Evolutionary conservation across 2,888 invertebrate genomes (phyloP).

Genomic region (Opisthograptis luteolata): DNA sequence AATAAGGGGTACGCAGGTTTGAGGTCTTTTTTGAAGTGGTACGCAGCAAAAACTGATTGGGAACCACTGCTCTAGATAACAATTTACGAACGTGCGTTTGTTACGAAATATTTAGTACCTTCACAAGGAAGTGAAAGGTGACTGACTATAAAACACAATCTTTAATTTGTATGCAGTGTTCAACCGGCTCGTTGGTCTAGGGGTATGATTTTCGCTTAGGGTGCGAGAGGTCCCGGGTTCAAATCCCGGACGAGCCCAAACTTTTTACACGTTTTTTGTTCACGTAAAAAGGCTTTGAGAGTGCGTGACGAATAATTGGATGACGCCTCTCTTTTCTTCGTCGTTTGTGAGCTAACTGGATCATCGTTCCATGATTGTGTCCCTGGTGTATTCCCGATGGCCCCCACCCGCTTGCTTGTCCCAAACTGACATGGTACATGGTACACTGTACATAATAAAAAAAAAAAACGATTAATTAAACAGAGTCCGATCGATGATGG

Average conservation of each 20-base stretch:
- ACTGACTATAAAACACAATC: background rate
- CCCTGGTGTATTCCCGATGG: too few species aligned
- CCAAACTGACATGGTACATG: too few species aligned
- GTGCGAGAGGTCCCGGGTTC: conserved; percentile 84
- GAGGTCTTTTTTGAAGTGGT: too few species aligned
- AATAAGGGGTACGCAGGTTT: too few species aligned
- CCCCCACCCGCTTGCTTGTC: too few species aligned
- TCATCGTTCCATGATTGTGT: conserved; percentile 3
- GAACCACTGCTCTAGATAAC: too few species aligned
- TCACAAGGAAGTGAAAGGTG: background rate
- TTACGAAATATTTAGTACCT: too few species aligned
- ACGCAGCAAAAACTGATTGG: too few species aligned
- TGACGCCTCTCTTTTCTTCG: background rate
- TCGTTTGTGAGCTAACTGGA: conserved; percentile 1
- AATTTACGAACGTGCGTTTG: too few species aligned
- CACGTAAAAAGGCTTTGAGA: background rate
- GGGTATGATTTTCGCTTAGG: conserved; percentile 84
- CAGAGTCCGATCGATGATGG: too few species aligned
- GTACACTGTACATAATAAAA: too few species aligned
- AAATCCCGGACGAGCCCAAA: conserved; percentile 82
- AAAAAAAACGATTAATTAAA: too few species aligned
- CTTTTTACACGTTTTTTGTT: background rate
- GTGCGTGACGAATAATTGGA: conserved; percentile 4
- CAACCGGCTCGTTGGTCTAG: conserved; percentile 59
- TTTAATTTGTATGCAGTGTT: background rate